Evolutionary conservation across 2,888 invertebrate genomes (phyloP).

Genomic region (Thera obeliscata): DNA sequence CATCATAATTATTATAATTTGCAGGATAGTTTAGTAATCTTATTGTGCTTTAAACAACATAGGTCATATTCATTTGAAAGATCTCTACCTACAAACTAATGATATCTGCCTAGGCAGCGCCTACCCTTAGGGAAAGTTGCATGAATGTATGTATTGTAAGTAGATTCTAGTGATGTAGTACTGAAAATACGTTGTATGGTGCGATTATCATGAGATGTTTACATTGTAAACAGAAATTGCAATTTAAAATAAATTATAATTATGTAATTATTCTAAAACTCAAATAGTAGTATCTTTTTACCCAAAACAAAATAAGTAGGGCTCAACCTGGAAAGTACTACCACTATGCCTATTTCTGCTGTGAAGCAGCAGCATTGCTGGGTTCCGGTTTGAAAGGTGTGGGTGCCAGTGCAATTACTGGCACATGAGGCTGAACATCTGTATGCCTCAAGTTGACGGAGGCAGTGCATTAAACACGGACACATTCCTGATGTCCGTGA

Average conservation of each 20-base stretch:
- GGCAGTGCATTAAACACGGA: too few species aligned
- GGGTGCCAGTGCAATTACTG: too few species aligned
- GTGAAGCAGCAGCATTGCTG: too few species aligned
- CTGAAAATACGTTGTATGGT: conserved; percentile 21
- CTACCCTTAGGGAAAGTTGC: conserved; percentile 4
- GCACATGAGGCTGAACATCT: too few species aligned
- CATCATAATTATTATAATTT: not conserved
- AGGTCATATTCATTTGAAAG: not conserved
- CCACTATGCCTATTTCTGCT: too few species aligned
- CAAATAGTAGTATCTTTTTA: not conserved
- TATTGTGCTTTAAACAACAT: too few species aligned
- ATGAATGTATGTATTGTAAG: conserved; percentile 11
- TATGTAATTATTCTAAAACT: conserved; percentile 9
- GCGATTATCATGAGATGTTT: conserved; percentile 19
- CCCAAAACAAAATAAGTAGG: not conserved
- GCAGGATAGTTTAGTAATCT: conserved; percentile 4
- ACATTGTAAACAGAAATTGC: conserved; percentile 20
- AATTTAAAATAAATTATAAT: conserved; percentile 21
- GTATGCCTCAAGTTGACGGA: too few species aligned
- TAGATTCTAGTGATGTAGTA: conserved; percentile 18
- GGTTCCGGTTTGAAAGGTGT: too few species aligned
- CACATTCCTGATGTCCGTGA: too few species aligned
- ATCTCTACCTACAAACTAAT: conserved; percentile 7
- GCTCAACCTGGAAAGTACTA: too few species aligned
- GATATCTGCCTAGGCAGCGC: conserved; percentile 1